phyloP scores from a whole-genome alignment of 2,888 invertebrate species.

The Phengaris arion region DNA sequence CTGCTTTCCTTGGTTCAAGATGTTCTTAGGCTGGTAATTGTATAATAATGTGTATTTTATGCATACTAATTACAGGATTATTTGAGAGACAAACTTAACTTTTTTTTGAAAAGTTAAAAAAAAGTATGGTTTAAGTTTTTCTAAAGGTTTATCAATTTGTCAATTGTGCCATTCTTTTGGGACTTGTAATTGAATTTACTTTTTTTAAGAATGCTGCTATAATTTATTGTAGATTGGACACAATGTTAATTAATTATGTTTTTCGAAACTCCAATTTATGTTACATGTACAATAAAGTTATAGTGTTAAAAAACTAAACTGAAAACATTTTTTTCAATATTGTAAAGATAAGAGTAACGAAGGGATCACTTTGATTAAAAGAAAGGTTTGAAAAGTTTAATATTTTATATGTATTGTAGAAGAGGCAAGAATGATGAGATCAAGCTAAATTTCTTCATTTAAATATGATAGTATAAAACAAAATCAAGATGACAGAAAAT shows the following conservation, averaged over 20 bases:
- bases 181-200: background rate
- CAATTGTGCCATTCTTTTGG: background rate
- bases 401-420: background rate
- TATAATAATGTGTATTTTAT: conserved; percentile 21
- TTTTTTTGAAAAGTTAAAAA: background rate
- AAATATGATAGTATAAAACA: conserved; percentile 41
- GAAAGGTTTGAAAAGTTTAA: background rate
- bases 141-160: background rate
- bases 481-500: conserved; percentile 68
- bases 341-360: background rate
- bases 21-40: conserved; percentile 39
- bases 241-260: background rate
- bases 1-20: conserved; percentile 45
- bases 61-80: background rate
- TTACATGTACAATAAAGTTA: no score
- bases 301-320: background rate
- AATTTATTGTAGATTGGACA: background rate
- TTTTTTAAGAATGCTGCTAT: background rate
- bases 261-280: background rate
- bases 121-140: background rate
- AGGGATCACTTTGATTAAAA: background rate
- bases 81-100: background rate
- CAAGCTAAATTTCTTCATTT: conserved; percentile 30
- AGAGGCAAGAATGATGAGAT: background rate
- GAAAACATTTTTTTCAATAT: background rate